phyloP scores from a whole-genome alignment of 2,888 invertebrate genomes.

The Panorpa germanica region DNA sequence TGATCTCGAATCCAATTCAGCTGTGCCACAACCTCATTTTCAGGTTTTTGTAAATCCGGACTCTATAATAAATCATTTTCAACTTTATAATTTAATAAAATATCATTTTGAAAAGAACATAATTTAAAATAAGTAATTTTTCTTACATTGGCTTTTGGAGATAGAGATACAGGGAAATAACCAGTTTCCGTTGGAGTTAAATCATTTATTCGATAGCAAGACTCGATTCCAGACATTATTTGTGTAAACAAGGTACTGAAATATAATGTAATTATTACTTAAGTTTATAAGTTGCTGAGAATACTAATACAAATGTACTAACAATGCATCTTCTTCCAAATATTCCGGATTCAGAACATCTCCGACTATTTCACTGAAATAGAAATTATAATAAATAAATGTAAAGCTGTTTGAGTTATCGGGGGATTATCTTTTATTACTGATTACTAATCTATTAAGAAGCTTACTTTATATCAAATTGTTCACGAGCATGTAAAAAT shows the following conservation, averaged over 20 bases:
- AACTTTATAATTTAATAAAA: constrained; percentile 7
- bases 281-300: neutral
- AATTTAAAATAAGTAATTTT: constrained; percentile 5
- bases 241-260: constrained; percentile 39
- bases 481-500: constrained; percentile 37
- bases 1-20: constrained; percentile 39
- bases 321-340: constrained; percentile 68
- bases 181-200: constrained; percentile 29
- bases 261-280: constrained; percentile 11
- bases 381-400: constrained; percentile 11
- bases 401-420: constrained; percentile 7
- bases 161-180: constrained; percentile 24
- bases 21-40: constrained; percentile 39
- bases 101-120: neutral
- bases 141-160: constrained; percentile 21
- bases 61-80: constrained; percentile 9
- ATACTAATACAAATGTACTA: constrained; percentile 25
- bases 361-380: constrained; percentile 40
- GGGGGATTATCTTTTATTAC: constrained; percentile 5
- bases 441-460: constrained; percentile 1
- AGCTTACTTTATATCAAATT: constrained; percentile 21
- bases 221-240: constrained; percentile 41
- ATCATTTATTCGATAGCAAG: constrained; percentile 40
- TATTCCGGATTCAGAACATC: constrained; percentile 44
- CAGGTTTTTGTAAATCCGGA: constrained; percentile 15